Conservation (phyloP, 2,888 invertebrate genomes). For the Plebejus melissa region DNA sequence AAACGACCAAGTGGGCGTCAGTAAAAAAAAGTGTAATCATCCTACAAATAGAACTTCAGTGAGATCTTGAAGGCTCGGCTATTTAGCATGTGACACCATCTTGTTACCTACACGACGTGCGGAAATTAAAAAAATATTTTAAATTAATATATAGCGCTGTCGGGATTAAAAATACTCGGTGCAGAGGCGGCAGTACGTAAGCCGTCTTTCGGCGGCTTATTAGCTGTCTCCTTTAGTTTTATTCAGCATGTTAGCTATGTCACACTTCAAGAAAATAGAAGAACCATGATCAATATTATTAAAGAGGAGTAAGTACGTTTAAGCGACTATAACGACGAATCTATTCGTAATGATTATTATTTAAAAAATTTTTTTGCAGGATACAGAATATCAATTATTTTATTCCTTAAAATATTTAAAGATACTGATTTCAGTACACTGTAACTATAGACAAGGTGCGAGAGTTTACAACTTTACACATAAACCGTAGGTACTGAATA, state of each 20-base stretch:
- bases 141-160: slow-evolving; percentile 22
- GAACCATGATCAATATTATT: neutral
- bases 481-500: slow-evolving; percentile 51
- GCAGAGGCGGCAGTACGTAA: slow-evolving; percentile 23
- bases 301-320: neutral
- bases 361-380: neutral
- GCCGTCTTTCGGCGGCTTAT: neutral
- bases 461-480: slow-evolving; percentile 54
- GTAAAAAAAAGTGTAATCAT: neutral
- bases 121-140: slow-evolving; percentile 25
- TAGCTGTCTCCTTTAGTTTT: slow-evolving; percentile 23
- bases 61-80: neutral
- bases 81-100: slow-evolving; percentile 3
- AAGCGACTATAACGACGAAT: too few relatives aligned
- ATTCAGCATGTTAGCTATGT: neutral
- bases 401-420: too few relatives aligned
- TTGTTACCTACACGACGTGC: slow-evolving; percentile 14
- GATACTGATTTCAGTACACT: neutral
- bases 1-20: neutral
- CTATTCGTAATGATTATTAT: too few relatives aligned
- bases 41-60: neutral
- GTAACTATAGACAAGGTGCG: slow-evolving; percentile 54
- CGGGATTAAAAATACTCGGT: slow-evolving; percentile 23
- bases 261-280: neutral
- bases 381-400: neutral